Base-by-base conservation (phyloP, 23 tunicate species). In the Oikopleura vanhoeffeni region DNA sequence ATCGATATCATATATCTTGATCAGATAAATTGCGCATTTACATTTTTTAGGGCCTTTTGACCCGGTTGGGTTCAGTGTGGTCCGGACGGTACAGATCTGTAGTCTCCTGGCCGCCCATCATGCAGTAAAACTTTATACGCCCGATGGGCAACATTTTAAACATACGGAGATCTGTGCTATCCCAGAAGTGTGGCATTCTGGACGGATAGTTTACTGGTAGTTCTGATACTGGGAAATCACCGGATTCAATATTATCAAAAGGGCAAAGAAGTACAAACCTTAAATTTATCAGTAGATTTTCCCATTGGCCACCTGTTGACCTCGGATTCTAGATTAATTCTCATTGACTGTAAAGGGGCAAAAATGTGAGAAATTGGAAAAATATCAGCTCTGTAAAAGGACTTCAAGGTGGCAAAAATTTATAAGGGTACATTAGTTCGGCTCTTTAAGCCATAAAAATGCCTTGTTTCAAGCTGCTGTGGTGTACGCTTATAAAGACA, bases 291-390 rank as follows among this genome's bases (percentile, higher is more conserved):
- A 8, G 60, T 49, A 49, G 60, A 49, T 8, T 49, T 49, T 49
- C 60, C 60, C 8, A 49, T 49, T 49, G 60, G 60, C 8, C 8
- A 8, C 18, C 18, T 8, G 40, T 1, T 38, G 83, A 4, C 83
- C 83, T 1, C 83, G 40, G 32, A 49, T 85, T 85, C 84, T 58
- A 0, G 86, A 76, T 39, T 49, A 40, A 1, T 40, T 76, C 1
- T n/a, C 41, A 18, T 32, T 30, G 64, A 40, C 85, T 83, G 87
- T 33, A 84, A 86, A 41, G 88, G 40, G 33, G 76, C 85, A 33
- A 84, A 83, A 83, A 2, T 83, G 41, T 34, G 42, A 76, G 27
- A 85, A 4, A 84, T 76, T 34, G n/a, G 88, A 33, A 86, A 86
- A 83, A 71, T 41, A 1, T 86, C 88, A 3, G 28, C 87, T 83